Evolutionary conservation across 2,113 vertebrate species (phyloP), one percentile per base, ranked within the genome.

Genomic region (Cephalopholis sonnerati): DNA sequence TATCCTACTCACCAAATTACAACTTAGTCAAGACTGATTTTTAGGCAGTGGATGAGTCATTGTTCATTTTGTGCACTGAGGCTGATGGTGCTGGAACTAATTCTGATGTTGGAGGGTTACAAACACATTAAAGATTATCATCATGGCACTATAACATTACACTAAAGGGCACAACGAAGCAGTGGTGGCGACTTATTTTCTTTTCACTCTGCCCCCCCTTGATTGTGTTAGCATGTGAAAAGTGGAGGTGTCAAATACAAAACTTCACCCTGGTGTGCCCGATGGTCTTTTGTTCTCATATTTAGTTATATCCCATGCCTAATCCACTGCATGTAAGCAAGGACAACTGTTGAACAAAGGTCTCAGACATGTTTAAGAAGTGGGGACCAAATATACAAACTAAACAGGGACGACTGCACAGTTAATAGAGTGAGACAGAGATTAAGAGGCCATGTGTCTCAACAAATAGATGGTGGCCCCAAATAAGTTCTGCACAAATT

Each of bases 271-370:
- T 29, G 55, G 39, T 1, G 1, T 25, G 5, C 18, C n/a, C 3
- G 4, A 3, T 44, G 24, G 24, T 24, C 10, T 17, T 54, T 59
- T 48, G 41, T 48, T 32, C 25, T 61, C 20, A 61, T 61, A 74
- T n/a, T 48, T 54, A 69, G 46, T 17, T 16, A 77, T 51, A 80
- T 51, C 8, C 25, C 9, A 36, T 9, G 27, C 5, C 20, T 8
- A 53, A 64, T 22, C 55, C 59, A 73, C 53, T 54, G 54, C 53
- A 29, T 8, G 46, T 29, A 44, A 8, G 51, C 77, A 70, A 7
- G 2, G 5, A 15, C 20, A 16, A 17, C 50, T 18, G 29, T 20
- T 63, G 13, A 51, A 71, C 64, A 74, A 80, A 67, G 54, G 46
- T 68, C 54, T 51, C 57, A 57, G 11, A 72, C 41, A 50, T 55